Base-by-base conservation (phyloP, 1,140 invertebrate species). In the Bombus turneri region DNA sequence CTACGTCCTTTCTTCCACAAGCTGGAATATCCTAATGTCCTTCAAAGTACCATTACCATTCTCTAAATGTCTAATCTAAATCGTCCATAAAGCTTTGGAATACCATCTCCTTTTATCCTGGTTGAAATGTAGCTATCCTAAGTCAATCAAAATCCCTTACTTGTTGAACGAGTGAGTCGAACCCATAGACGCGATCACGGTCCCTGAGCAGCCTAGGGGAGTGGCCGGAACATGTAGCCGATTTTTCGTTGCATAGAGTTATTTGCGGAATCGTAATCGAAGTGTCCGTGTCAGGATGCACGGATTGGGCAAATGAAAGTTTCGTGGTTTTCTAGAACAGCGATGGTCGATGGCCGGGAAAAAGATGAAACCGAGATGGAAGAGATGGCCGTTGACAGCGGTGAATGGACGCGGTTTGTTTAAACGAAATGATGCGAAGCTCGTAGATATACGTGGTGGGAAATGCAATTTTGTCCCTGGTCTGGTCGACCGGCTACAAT, bases 361-460 rank as follows among this genome's bases (percentile, higher is more conserved):
- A 89, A 83, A 68, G 82, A 81, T 62, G 71, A 41, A 57, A 69
- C 53, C 57, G 62, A 73, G 77, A 83, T 89, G 64, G 84, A 72
- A 73, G 86, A 77, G 80, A 22, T 47, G 59, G 71, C 74, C 59
- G 81, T 72, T 72, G 66, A 64, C 57, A 66, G 79, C 76, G 78
- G 71, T 69, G 76, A 76, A 90, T 76, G 80, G 66, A 86, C 90
- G 90, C 87, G 87, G 87, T 87, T 93, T 93, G 91, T 93, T 94
- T 93, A 93, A 94, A 93, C 93, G 91, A 93, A 93, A 94, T 89
- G 92, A 92, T 86, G 88, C 89, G 77, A 72, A 83, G 78, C 81
- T 80, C 76, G 88, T 78, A 59, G 80, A 86, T 89, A 74, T 71
- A 87, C 75, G 73, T 73, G 77, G 64, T 39, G 89, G 78, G 73